Percentiles rank a stretch among this genome's conserved stretches.
phyloP scores from a whole-genome alignment of 2,113 vertebrate species.

The Dasyprocta punctata region DNA sequence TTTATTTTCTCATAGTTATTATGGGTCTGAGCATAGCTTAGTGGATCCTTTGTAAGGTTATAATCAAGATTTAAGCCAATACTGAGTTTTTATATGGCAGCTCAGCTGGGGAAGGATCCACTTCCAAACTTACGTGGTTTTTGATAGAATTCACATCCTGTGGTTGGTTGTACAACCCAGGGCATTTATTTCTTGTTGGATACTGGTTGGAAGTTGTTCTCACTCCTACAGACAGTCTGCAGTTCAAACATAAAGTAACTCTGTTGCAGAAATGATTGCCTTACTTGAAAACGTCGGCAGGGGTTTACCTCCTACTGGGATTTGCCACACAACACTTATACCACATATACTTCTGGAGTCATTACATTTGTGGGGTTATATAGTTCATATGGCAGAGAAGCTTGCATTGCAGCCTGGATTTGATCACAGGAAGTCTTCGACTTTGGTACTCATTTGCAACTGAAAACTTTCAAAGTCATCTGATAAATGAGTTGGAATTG shows the following conservation, averaged over 20 bases:
- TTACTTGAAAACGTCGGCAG: background rate
- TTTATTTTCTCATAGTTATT: background rate
- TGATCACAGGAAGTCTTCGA: background rate
- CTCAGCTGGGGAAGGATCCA: background rate
- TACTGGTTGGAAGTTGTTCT: background rate
- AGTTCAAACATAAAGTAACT: constrained; percentile 34
- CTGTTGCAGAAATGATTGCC: background rate
- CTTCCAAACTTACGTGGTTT: background rate
- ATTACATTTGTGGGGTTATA: background rate
- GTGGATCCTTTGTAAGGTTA: background rate
- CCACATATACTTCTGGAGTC: background rate
- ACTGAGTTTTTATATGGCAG: background rate
- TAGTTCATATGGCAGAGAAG: background rate
- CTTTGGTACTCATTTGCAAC: background rate
- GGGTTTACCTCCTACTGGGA: background rate
- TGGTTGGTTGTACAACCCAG: background rate
- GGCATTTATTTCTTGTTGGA: background rate
- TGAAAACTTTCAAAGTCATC: background rate
- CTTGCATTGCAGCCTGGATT: background rate
- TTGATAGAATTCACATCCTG: background rate
- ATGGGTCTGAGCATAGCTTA: background rate
- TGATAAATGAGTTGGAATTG: background rate
- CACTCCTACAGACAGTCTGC: background rate
- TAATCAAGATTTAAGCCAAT: background rate
- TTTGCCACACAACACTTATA: background rate